These are phyloP conservation scores for Zaprionus lineosus DNA, from an alignment of 2,888 invertebrate species.

Conservation along the genomic window DNA sequence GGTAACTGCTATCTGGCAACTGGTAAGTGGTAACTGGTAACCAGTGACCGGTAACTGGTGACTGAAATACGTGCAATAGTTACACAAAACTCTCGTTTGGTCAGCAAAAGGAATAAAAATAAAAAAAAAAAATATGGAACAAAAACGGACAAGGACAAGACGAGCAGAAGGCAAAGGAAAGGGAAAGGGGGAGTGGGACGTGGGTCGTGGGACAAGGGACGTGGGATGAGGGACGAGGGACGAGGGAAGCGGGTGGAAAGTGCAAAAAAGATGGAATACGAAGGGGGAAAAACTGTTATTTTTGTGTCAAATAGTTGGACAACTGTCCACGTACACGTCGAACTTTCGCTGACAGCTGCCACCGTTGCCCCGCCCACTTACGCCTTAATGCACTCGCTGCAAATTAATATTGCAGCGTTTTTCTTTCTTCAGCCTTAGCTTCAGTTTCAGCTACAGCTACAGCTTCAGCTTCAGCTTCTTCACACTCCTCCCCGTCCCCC, in stretches of 20 bases:
- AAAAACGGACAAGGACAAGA: background rate
- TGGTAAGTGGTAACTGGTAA: background rate
- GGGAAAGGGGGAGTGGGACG: background rate
- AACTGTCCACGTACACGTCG: slow-evolving; percentile 73
- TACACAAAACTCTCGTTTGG: slow-evolving; percentile 66
- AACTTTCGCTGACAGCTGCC: slow-evolving; percentile 75
- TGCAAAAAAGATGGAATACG: too few species aligned
- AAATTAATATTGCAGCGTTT: slow-evolving; percentile 71
- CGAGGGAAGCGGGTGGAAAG: too few species aligned
- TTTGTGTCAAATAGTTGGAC: slow-evolving; percentile 75
- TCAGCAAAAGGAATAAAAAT: slow-evolving; percentile 40
- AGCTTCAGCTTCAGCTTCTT: too few species aligned
- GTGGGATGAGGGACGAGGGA: too few species aligned
- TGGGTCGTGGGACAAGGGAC: too few species aligned
- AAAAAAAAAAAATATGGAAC: slow-evolving; percentile 6
- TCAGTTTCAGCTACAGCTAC: too few species aligned
- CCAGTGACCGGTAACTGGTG: slow-evolving; percentile 15
- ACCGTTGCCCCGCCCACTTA: slow-evolving; percentile 43
- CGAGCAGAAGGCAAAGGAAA: background rate
- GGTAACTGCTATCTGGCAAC: background rate
- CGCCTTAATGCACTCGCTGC: slow-evolving; percentile 76
- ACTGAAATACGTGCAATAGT: slow-evolving; percentile 58
- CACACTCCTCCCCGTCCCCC: too few species aligned
- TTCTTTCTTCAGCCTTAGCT: slow-evolving; percentile 9
- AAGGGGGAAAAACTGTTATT: slow-evolving; percentile 71